Percentiles rank a stretch among this genome's conserved stretches.
phyloP scores from a whole-genome alignment of 2,797 vertebrate species.

The Hippoglossus hippoglossus region DNA sequence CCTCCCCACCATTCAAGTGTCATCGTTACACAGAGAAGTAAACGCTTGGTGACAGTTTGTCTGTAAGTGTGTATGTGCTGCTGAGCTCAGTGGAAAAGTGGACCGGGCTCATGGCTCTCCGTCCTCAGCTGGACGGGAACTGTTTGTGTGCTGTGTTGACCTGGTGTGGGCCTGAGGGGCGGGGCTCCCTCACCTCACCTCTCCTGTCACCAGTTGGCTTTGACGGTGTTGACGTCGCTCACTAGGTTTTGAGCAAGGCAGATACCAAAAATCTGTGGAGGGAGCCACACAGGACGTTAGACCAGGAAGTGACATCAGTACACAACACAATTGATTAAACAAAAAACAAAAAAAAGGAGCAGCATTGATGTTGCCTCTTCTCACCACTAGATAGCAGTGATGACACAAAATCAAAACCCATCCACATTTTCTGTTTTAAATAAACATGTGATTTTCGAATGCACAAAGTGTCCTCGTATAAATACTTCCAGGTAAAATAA shows the following conservation, averaged over 20 bases:
- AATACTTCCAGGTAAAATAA: not conserved
- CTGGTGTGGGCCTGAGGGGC: not conserved
- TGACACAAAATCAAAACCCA: constrained; percentile 37
- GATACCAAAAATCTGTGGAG: constrained; percentile 91
- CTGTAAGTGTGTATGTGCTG: constrained; percentile 44
- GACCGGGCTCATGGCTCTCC: constrained; percentile 29
- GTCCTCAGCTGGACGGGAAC: constrained; percentile 36
- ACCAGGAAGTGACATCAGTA: constrained; percentile 7
- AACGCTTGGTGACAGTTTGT: constrained; percentile 37
- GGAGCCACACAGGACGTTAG: constrained; percentile 19
- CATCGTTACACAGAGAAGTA: constrained; percentile 43
- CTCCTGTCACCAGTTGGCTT: constrained; percentile 92
- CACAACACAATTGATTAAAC: no score
- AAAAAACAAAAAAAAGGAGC: not conserved
- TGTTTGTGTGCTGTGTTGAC: constrained; percentile 50
- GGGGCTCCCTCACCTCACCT: constrained; percentile 26
- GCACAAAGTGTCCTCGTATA: not conserved
- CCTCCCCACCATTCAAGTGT: constrained; percentile 43
- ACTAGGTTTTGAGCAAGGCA: constrained; percentile 94
- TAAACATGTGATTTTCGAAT: constrained; percentile 26
- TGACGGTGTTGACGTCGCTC: constrained; percentile 92
- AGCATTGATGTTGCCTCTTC: not conserved
- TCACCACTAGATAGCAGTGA: constrained; percentile 77
- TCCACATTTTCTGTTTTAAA: constrained; percentile 3
- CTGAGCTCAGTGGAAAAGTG: constrained; percentile 46